Evolutionary conservation across 2,113 vertebrate genomes (phyloP), one percentile per base, ranked within the genome.

Genomic region (Spea multiplicata): DNA sequence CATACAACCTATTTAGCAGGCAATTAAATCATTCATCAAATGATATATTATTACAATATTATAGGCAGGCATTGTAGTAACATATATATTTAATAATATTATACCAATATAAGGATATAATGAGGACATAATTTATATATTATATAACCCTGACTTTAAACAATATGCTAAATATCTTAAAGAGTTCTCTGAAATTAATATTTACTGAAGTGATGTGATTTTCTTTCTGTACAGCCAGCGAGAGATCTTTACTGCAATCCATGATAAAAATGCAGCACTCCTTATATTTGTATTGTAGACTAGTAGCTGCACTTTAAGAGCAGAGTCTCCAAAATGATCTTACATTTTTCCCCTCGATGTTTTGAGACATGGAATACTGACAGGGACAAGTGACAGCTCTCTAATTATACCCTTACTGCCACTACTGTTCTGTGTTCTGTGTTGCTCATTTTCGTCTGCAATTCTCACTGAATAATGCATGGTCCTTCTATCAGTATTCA

Each of bases 371-470:
- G 94, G 91, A 92, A 93, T 93, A 91, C 92, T 98, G 96, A 96
- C 96, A 96, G 94, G 94, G 95, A 96, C 95, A 95, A 95, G 95
- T 97, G 96, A 96, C 95, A 96, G 95, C 93, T 95, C 93, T 94
- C 95, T 98, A 96, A 98, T 96, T 96, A 97, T 96, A 95, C 95
- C 94, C 94, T 96, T 95, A 94, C 95, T 95, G 94, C 94, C 95
- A 93, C 95, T 93, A 93, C 94, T 93, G 94, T 93, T 93, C 94
- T 93, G 55, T 94, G 94, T 91, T 94, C 92, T 93, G 91, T 91
- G 93, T 91, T 95, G 95, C 95, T 97, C 94, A 95, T 95, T 97
- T 95, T 95, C 94, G 93, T 93, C 92, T 91, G 84, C 89, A 87
- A 88, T 90, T 91, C 89, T 84, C 90, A 87, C 92, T 94, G 93